Conservation (phyloP, 2,113 vertebrate species). For the Sterrhoptilus dennistouni region DNA sequence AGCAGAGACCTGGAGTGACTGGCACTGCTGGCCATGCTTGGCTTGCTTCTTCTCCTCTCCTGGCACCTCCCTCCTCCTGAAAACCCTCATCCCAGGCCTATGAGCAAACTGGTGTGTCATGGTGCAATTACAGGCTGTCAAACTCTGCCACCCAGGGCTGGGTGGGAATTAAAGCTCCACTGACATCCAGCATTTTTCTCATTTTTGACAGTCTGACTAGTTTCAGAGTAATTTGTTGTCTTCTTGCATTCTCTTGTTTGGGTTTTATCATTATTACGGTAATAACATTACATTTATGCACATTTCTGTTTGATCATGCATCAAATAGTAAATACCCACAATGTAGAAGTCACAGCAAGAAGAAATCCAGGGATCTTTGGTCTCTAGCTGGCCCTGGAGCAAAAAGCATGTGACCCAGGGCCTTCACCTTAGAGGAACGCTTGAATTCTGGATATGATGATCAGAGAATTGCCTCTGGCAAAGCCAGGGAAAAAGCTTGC, state of each 20-base stretch:
- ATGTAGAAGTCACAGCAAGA: neutral
- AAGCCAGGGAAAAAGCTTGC: neutral
- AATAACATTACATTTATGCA: neutral
- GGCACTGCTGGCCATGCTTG: fast-evolving
- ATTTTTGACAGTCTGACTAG: conserved; percentile 38
- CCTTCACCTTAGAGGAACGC: neutral
- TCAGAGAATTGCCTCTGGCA: neutral
- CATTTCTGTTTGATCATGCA: neutral
- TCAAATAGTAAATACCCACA: neutral
- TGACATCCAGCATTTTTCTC: conserved; percentile 33
- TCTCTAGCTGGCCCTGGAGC: neutral
- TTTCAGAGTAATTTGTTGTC: conserved; percentile 2
- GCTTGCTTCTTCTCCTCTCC: neutral
- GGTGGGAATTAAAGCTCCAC: neutral
- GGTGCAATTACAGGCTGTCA: neutral
- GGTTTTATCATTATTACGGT: neutral
- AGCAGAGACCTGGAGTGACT: neutral
- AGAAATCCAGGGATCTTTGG: neutral
- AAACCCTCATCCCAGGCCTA: neutral
- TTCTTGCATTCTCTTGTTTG: neutral
- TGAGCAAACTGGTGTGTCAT: neutral
- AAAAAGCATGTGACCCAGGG: neutral
- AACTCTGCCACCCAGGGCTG: fast-evolving
- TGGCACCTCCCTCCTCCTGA: neutral
- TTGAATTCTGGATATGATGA: neutral